A percentile compares a stretch with the other conserved stretches of the same genome.
These are phyloP conservation scores for Pachypeltis micranthus DNA, from an alignment of 1,140 invertebrate species.

Conservation along the genomic window DNA sequence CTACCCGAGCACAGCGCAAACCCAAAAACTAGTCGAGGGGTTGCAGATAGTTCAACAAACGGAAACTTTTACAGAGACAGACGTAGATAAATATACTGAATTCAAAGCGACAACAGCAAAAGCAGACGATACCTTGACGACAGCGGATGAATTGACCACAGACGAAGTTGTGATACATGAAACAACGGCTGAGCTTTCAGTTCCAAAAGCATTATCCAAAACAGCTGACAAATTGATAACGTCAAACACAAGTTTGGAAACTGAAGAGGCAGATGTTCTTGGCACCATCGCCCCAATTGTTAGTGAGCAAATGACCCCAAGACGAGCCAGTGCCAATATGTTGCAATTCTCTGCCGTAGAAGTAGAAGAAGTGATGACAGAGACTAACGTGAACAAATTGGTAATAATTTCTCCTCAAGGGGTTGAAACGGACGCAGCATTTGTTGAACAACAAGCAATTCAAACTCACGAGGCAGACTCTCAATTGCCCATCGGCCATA, in stretches of 20 bases:
- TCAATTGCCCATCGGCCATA: not conserved
- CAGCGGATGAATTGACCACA: conserved; percentile 2
- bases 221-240: not conserved
- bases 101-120: not conserved
- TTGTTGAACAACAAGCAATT: not conserved
- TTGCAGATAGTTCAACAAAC: not conserved
- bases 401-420: not conserved
- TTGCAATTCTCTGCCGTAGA: not conserved
- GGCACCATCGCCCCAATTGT: not conserved
- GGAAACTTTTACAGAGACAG: conserved; percentile 1
- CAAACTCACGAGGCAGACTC: not conserved
- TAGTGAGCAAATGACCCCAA: too few relatives aligned
- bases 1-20: not conserved
- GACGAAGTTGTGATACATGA: conserved; percentile 10
- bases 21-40: not conserved
- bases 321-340: not conserved
- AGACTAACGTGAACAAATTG: not conserved
- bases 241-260: not conserved
- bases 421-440: not conserved
- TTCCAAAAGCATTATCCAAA: not conserved
- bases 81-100: not conserved
- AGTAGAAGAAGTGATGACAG: not conserved
- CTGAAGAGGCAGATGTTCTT: not conserved
- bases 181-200: not conserved
- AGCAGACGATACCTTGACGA: not conserved